phyloP scores from a whole-genome alignment of 2,797 vertebrate genomes.

The Hemitrygon akajei region DNA sequence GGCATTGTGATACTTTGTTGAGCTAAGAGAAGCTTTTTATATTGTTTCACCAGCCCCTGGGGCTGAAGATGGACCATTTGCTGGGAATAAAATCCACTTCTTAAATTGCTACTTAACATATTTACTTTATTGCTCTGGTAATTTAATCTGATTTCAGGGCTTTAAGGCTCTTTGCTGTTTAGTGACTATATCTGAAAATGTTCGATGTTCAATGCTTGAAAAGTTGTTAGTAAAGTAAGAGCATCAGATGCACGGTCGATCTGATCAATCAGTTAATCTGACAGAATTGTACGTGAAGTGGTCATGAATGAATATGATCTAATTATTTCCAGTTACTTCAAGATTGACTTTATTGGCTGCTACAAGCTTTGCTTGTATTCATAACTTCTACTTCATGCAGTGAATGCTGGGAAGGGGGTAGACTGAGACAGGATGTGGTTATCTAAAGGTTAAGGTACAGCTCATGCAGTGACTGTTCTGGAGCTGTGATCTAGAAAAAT shows the following conservation, averaged over 20 bases:
- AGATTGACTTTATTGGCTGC: conserved; percentile 13
- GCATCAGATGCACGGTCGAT: background rate
- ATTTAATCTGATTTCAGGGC: conserved; percentile 21
- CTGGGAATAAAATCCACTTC: conserved; percentile 17
- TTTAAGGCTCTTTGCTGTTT: conserved; percentile 16
- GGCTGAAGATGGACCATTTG: conserved; percentile 12
- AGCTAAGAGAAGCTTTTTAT: conserved; percentile 17
- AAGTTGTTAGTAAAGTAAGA: conserved; percentile 12
- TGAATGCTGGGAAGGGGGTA: background rate
- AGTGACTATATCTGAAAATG: background rate
- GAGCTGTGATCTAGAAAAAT: too few relatives aligned
- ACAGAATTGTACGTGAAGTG: conserved; percentile 22
- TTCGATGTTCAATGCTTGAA: background rate
- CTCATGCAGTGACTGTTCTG: too few relatives aligned
- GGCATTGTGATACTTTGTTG: conserved; percentile 9
- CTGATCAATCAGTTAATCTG: conserved; percentile 30
- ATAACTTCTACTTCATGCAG: background rate
- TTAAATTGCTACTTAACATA: conserved; percentile 29
- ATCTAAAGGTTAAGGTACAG: too few relatives aligned
- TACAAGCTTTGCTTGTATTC: background rate
- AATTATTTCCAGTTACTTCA: background rate
- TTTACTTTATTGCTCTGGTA: conserved; percentile 26
- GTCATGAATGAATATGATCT: conserved; percentile 6
- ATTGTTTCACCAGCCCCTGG: conserved; percentile 24
- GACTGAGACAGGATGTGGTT: background rate